Conservation (phyloP, 2,888 invertebrate species). For the Tipula vernalis region DNA sequence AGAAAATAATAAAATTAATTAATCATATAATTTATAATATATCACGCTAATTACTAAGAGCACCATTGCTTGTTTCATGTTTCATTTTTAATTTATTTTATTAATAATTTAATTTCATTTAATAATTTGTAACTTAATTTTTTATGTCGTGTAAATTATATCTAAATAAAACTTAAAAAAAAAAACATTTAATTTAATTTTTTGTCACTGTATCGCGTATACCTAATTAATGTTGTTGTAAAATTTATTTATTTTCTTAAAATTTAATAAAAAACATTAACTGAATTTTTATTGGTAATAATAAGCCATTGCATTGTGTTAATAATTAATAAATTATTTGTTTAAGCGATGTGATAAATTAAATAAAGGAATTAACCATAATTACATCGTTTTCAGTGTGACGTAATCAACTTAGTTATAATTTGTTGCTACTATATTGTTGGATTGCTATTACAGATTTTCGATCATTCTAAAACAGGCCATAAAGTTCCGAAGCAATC, state of each 20-base stretch:
- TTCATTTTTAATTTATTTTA: neutral
- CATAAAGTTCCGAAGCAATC: no score
- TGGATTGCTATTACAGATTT: no score
- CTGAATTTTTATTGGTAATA: neutral
- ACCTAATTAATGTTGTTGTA: neutral
- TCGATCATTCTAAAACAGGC: no score
- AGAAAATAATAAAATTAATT: neutral
- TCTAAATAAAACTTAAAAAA: neutral
- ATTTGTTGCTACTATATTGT: no score
- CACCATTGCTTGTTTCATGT: neutral
- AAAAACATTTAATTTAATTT: neutral
- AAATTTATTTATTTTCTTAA: neutral
- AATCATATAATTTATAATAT: neutral
- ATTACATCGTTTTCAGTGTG: neutral
- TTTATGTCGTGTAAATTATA: neutral
- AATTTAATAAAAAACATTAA: neutral
- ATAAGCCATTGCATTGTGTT: neutral
- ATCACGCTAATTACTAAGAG: constrained; percentile 4
- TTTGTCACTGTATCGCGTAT: neutral
- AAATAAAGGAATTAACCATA: neutral
- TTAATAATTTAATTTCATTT: neutral
- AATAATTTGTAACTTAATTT: constrained; percentile 4
- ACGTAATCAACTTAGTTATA: neutral
- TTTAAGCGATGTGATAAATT: neutral
- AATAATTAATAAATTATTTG: neutral